These are phyloP conservation scores for Belonocnema kinseyi DNA, from an alignment of 1,140 invertebrate species.

Conservation along the genomic window DNA sequence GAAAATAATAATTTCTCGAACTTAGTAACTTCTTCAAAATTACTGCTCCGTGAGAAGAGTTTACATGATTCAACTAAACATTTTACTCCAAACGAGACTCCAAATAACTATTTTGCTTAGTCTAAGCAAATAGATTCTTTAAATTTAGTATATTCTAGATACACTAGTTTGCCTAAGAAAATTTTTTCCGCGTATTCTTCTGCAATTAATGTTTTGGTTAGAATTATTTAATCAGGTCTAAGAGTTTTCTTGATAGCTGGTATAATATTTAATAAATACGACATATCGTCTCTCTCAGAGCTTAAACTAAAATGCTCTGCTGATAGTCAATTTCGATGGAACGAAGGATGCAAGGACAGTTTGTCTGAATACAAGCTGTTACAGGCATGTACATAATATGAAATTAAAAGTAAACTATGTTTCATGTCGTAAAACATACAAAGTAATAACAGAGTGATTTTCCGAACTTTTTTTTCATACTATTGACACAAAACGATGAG, in stretches of 20 bases:
- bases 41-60: too few species aligned
- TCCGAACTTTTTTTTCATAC: neutral
- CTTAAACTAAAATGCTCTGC: neutral
- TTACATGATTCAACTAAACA: too few species aligned
- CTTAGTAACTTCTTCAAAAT: too few species aligned
- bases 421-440: neutral
- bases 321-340: neutral
- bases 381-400: constrained; percentile 2
- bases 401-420: constrained; percentile 25
- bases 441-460: neutral
- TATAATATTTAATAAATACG: constrained; percentile 2
- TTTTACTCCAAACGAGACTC: too few species aligned
- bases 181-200: too few species aligned
- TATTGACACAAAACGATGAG: neutral
- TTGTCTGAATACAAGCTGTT: neutral
- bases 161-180: too few species aligned
- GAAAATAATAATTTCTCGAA: too few species aligned
- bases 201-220: too few species aligned
- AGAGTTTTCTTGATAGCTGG: neutral
- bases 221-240: too few species aligned
- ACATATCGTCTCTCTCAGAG: neutral
- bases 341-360: neutral
- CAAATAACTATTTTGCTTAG: too few species aligned
- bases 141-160: too few species aligned
- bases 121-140: too few species aligned